phyloP scores from a whole-genome alignment of 2,888 invertebrate species.

The Pammene fasciana region DNA sequence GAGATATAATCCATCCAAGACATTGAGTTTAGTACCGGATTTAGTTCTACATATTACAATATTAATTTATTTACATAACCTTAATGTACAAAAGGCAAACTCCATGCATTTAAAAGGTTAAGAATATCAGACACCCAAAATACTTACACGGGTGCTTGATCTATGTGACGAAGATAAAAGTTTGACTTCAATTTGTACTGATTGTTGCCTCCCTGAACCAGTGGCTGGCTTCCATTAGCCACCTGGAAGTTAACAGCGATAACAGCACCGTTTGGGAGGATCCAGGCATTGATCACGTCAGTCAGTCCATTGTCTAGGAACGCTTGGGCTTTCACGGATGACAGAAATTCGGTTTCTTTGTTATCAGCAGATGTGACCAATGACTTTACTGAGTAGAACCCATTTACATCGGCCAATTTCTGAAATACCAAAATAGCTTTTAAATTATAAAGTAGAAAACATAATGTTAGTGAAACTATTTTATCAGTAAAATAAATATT shows the following conservation, averaged over 20 bases:
- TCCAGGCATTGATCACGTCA: slow-evolving; percentile 90
- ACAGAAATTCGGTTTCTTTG: slow-evolving; percentile 86
- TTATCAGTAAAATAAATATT: too few species aligned
- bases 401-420: slow-evolving; percentile 86
- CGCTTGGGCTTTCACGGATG: slow-evolving; percentile 91
- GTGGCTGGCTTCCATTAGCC: slow-evolving; percentile 60
- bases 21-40: too few species aligned
- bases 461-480: too few species aligned
- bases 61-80: too few species aligned
- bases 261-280: slow-evolving; percentile 91
- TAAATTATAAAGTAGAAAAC: not conserved
- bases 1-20: too few species aligned
- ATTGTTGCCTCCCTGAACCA: slow-evolving; percentile 46
- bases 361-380: slow-evolving; percentile 87
- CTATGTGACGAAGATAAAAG: slow-evolving; percentile 90
- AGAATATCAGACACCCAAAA: not conserved
- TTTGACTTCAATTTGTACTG: slow-evolving; percentile 86
- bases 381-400: slow-evolving; percentile 89
- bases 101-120: not conserved
- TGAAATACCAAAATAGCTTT: slow-evolving; percentile 59
- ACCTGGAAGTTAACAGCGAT: slow-evolving; percentile 86
- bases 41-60: too few species aligned
- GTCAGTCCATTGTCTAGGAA: slow-evolving; percentile 89
- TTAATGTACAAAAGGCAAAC: too few species aligned
- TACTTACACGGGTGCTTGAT: slow-evolving; percentile 89